Percentiles rank a stretch among this genome's conserved stretches.
Evolutionary conservation across 2,113 vertebrate genomes (phyloP).

Genomic region (Otus sunia): DNA sequence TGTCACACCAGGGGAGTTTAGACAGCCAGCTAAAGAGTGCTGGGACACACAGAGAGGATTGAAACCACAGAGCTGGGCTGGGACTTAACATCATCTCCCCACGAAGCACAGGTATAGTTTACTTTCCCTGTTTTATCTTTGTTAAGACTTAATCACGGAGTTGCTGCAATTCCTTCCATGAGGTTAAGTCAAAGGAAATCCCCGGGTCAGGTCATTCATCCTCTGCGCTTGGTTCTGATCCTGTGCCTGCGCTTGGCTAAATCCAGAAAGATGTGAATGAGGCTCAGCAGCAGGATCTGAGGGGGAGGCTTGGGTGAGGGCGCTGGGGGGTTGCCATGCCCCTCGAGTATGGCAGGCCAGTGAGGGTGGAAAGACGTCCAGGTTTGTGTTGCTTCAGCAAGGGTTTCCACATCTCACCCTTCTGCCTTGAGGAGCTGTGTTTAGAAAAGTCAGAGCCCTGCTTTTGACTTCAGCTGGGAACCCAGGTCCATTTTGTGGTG

Average conservation of each 20-base stretch:
- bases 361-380: not conserved
- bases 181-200: not conserved
- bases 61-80: not conserved
- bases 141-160: not conserved
- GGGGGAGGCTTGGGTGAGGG: not conserved
- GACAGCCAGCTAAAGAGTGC: not conserved
- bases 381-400: not conserved
- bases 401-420: not conserved
- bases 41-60: not conserved
- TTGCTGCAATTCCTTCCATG: not conserved
- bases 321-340: not conserved
- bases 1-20: not conserved
- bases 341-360: not conserved
- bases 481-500: fast-evolving
- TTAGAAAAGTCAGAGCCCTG: not conserved
- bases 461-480: not conserved
- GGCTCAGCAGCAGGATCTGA: not conserved
- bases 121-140: not conserved
- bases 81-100: not conserved
- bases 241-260: not conserved
- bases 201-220: not conserved
- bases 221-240: not conserved
- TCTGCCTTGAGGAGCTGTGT: not conserved
- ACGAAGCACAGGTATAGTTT: fast-evolving
- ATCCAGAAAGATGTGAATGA: not conserved